Base-by-base conservation (phyloP, 2,113 vertebrate species). In the Rhadina sibilatrix region DNA sequence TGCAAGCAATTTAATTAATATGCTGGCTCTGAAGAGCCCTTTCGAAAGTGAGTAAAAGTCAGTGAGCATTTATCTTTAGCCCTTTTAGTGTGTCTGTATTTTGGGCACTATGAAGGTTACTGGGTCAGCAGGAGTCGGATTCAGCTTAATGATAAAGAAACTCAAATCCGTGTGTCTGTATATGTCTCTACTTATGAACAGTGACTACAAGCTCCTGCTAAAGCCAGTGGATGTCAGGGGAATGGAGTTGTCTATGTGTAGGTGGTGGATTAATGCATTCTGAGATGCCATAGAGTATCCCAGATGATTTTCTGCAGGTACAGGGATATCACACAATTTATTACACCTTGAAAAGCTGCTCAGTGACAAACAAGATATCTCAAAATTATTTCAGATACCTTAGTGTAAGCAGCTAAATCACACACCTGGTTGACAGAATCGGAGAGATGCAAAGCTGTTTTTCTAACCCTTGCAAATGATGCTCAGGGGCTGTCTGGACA, bases 391-490 rank as follows among this genome's bases (percentile, higher is more conserved):
- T 12, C 37, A 61, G 44, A 42, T 61, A 56, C 23, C 27, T 22
- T 35, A 53, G 18, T 20, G 22, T 61, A 50, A 92, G 60, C 20
- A 52, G 27, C 4, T 52, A 56, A 82, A 44, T 70, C 18, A 52
- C 0, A 1, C 5, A 24, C 5, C 25, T 46, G 31, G 8, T 21
- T 0, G 0, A n/a, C 2, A 61, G 22, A 54, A 18, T 31, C 35
- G 33, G 21, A 52, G 16, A 59, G 0, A 35, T 63, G 14, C 42
- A 30, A 66, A 61, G 11, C 30, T 59, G 4, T 16, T 44, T 2
- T 10, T 50, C 30, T 64, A 74, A 38, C 14, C 16, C 16, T 70
- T 78, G 27, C 14, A 84, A 65, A 38, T 33, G 19, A n/a, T 31
- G 21, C 33, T 60, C 27, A 81, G 52, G 27, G 37, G 10, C 9